Conservation (phyloP, 2,113 vertebrate genomes). For the Nanorana parkeri region DNA sequence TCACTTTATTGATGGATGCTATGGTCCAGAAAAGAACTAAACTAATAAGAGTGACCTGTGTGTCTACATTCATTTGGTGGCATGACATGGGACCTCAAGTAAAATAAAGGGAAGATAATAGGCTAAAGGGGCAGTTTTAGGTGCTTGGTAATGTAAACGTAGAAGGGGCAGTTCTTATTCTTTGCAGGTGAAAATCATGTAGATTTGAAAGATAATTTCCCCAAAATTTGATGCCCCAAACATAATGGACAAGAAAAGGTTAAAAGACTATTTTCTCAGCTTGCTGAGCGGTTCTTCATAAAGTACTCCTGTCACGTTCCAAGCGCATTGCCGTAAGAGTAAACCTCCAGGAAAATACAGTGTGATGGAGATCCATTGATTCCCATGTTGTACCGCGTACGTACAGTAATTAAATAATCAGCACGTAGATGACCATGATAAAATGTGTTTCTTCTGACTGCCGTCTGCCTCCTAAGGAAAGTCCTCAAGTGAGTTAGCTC, state of each 20-base stretch:
- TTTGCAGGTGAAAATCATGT: no score
- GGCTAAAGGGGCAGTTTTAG: neutral
- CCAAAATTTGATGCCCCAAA: no score
- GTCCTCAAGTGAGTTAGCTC: neutral
- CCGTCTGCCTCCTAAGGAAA: neutral
- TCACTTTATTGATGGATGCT: constrained; percentile 8
- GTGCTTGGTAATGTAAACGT: no score
- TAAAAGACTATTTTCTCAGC: neutral
- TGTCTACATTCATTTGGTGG: constrained; percentile 4
- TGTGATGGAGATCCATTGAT: neutral
- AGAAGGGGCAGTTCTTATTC: no score
- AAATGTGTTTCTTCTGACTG: neutral
- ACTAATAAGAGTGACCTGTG: constrained; percentile 3
- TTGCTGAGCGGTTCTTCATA: neutral
- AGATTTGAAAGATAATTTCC: no score
- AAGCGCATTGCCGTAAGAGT: neutral
- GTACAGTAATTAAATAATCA: neutral
- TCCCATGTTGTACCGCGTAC: neutral
- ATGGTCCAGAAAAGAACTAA: constrained; percentile 5
- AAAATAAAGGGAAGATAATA: neutral
- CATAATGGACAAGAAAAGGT: neutral
- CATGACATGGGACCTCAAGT: neutral
- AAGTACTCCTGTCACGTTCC: neutral
- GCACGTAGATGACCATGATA: neutral
- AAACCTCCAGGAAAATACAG: constrained; percentile 2